Percentiles rank a stretch among this genome's conserved stretches.
These are phyloP conservation scores for Drosophila setifemur DNA, from an alignment of 1,140 invertebrate genomes.

Conservation along the genomic window DNA sequence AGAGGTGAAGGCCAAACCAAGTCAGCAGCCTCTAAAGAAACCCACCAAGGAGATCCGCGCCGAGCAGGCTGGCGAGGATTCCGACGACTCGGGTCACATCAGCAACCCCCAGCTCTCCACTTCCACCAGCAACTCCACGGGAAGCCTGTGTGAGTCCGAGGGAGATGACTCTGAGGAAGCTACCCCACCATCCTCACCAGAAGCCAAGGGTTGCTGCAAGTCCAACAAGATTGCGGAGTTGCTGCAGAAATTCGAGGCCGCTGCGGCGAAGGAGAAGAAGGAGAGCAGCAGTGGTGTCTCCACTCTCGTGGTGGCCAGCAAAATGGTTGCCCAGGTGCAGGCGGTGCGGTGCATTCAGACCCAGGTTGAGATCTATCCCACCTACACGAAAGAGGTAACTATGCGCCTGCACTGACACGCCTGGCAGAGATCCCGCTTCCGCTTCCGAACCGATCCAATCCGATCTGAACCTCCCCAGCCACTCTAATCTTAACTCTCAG, in stretches of 20 bases:
- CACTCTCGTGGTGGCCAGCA: slow-evolving; percentile 30
- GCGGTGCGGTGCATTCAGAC: slow-evolving; percentile 76
- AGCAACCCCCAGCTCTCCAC: slow-evolving; percentile 84
- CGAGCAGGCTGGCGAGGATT: slow-evolving; percentile 83
- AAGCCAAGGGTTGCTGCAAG: slow-evolving; percentile 24
- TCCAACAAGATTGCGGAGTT: slow-evolving; percentile 62
- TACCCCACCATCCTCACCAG: neutral
- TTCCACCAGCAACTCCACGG: slow-evolving; percentile 60
- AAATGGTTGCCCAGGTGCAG: slow-evolving; percentile 68
- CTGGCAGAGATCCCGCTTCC: slow-evolving; percentile 16
- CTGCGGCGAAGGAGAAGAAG: slow-evolving; percentile 14
- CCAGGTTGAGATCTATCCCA: slow-evolving; percentile 78
- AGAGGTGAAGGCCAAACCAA: slow-evolving; percentile 7
- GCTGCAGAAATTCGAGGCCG: slow-evolving; percentile 69
- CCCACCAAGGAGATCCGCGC: slow-evolving; percentile 15
- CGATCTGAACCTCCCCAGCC: slow-evolving; percentile 29
- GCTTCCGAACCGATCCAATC: no score
- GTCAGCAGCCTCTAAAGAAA: slow-evolving; percentile 17
- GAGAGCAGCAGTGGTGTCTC: no score
- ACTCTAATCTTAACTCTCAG: slow-evolving; percentile 25
- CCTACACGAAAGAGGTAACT: slow-evolving; percentile 82
- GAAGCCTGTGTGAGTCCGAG: slow-evolving; percentile 68
- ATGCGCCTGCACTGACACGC: slow-evolving; percentile 71
- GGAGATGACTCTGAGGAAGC: slow-evolving; percentile 29
- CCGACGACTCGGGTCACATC: slow-evolving; percentile 90